phyloP scores from a whole-genome alignment of 2,797 vertebrate species.

The Bufotes viridis region DNA sequence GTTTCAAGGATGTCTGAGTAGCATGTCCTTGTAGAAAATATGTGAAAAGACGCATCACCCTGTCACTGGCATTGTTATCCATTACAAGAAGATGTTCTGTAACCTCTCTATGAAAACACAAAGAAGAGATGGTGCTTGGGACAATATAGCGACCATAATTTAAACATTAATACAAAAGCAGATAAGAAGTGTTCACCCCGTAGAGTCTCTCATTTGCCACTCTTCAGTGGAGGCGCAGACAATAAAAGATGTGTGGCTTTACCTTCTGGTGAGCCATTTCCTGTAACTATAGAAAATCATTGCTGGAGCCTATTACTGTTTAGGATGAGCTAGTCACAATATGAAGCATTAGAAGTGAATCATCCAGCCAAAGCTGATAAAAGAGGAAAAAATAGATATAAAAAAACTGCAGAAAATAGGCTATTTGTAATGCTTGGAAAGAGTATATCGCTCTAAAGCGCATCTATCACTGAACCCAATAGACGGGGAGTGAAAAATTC shows the following conservation, averaged over 20 bases:
- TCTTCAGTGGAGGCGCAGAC: not conserved
- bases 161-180: constrained; percentile 8
- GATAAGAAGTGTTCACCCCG: not conserved
- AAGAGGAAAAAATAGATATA: not conserved
- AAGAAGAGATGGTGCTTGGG: not conserved
- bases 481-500: not conserved
- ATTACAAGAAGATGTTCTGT: not conserved
- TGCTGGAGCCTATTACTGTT: constrained; percentile 18
- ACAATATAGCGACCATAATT: not conserved
- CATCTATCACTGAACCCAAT: constrained; percentile 13
- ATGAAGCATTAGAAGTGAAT: constrained; percentile 7
- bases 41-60: not conserved
- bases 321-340: constrained; percentile 24
- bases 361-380: constrained; percentile 8
- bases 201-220: constrained; percentile 5
- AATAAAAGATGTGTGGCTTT: not conserved
- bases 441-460: not conserved
- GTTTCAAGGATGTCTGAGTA: not conserved
- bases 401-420: constrained; percentile 9
- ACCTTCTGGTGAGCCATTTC: constrained; percentile 9
- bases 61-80: not conserved
- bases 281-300: constrained; percentile 25
- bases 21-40: not conserved
- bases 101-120: not conserved
- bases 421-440: constrained; percentile 23